phyloP scores from a whole-genome alignment of 1,140 invertebrate genomes.

The Heliothis virescens region DNA sequence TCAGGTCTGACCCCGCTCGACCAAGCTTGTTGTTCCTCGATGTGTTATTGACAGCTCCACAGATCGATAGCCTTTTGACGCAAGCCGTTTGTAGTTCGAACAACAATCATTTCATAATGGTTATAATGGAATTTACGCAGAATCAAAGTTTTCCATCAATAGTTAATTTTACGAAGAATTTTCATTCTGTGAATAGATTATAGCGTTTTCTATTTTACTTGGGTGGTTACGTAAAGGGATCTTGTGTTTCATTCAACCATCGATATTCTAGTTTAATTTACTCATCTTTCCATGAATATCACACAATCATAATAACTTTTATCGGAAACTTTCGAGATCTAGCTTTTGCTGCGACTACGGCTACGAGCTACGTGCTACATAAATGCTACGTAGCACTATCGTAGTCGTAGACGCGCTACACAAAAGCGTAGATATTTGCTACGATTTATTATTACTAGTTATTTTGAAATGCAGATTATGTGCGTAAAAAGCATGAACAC shows the following conservation, averaged over 20 bases:
- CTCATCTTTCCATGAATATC: background rate
- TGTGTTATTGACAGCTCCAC: conserved; percentile 38
- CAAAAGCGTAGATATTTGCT: background rate
- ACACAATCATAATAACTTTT: background rate
- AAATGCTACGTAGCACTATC: conserved; percentile 5
- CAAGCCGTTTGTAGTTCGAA: conserved; percentile 1
- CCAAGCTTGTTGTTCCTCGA: conserved; percentile 37
- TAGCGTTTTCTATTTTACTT: conserved; percentile 19
- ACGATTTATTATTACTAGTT: background rate
- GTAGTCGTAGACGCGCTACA: conserved; percentile 32
- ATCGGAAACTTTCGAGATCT: background rate
- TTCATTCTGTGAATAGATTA: conserved; percentile 1
- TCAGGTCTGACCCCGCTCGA: too few relatives aligned
- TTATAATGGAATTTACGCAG: conserved; percentile 13
- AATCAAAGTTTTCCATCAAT: conserved; percentile 19
- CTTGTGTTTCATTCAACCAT: conserved; percentile 19
- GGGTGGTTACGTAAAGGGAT: conserved; percentile 45
- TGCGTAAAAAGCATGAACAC: background rate
- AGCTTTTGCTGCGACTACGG: background rate
- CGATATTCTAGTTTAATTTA: background rate
- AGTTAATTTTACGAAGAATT: background rate
- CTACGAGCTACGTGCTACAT: conserved; percentile 35
- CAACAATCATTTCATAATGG: conserved; percentile 32
- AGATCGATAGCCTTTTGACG: conserved; percentile 43
- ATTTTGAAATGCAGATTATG: background rate